phyloP scores from a whole-genome alignment of 2,113 vertebrate species.

The Carlito syrichta region DNA sequence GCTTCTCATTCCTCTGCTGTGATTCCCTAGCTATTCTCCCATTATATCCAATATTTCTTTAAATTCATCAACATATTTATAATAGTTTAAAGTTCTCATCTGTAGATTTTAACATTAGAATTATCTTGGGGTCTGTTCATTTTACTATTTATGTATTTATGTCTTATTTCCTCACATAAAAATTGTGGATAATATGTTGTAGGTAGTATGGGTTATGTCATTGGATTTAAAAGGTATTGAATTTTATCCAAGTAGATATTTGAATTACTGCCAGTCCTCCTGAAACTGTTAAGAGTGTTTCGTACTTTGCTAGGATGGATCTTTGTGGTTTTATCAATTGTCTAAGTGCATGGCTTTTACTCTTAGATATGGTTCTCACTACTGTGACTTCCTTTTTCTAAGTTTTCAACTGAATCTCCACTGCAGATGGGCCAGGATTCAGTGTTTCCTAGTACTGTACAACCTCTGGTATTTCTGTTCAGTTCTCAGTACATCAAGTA shows the following conservation, averaged over 20 bases:
- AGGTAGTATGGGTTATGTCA: neutral
- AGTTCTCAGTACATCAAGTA: too few relatives aligned
- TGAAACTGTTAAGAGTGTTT: neutral
- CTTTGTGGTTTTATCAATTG: neutral
- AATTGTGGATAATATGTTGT: neutral
- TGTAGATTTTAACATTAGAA: neutral
- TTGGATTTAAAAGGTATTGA: conserved; percentile 39
- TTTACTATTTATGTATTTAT: neutral
- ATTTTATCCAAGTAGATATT: conserved; percentile 18
- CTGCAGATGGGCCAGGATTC: too few relatives aligned
- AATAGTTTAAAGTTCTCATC: neutral
- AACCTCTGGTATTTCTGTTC: neutral
- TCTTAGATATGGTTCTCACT: neutral
- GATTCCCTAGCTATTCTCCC: neutral
- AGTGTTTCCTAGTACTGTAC: neutral
- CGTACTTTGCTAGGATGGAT: neutral
- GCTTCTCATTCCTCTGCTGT: neutral
- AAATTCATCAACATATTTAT: neutral
- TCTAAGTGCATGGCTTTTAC: neutral
- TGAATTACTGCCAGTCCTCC: neutral
- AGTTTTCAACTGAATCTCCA: neutral
- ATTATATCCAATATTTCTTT: neutral
- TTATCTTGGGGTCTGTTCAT: neutral
- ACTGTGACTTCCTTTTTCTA: neutral
- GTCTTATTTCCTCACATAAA: neutral